These are phyloP conservation scores for Holacanthus passer DNA, from an alignment of 2,113 vertebrate genomes.

Conservation along the genomic window DNA sequence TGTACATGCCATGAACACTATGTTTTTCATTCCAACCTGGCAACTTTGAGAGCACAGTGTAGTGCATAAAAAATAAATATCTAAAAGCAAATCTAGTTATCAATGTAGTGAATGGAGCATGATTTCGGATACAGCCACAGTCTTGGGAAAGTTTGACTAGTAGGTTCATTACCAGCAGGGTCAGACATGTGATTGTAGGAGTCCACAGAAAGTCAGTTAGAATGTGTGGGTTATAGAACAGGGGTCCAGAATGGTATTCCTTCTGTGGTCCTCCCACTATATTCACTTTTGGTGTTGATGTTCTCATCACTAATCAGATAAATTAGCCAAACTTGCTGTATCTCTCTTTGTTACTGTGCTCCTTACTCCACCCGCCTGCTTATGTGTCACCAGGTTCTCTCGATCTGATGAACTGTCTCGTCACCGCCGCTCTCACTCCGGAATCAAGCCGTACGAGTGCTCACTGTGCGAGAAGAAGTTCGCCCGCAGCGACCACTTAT, in stretches of 20 bases:
- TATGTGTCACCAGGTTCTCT: constrained; percentile 85
- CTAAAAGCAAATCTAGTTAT: background rate
- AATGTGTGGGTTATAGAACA: no score
- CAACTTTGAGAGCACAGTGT: no score
- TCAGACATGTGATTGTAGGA: background rate
- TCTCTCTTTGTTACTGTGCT: background rate
- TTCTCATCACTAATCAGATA: no score
- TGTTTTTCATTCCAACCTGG: background rate
- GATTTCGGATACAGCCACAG: background rate
- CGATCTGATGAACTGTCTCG: constrained; percentile 91
- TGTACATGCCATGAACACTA: no score
- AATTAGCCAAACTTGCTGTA: no score
- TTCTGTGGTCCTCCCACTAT: no score
- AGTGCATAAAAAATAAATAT: no score
- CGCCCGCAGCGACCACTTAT: constrained; percentile 90
- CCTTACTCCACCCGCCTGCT: background rate
- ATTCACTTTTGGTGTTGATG: no score
- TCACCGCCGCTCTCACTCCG: constrained; percentile 91
- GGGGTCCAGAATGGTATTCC: no score
- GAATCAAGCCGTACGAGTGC: constrained; percentile 90
- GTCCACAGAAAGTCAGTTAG: background rate
- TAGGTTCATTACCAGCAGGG: background rate
- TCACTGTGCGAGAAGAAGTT: constrained; percentile 89
- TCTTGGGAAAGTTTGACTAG: background rate
- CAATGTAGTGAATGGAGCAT: background rate